Base-by-base conservation (phyloP, 2,113 vertebrate species). In the Caracal caracal region DNA sequence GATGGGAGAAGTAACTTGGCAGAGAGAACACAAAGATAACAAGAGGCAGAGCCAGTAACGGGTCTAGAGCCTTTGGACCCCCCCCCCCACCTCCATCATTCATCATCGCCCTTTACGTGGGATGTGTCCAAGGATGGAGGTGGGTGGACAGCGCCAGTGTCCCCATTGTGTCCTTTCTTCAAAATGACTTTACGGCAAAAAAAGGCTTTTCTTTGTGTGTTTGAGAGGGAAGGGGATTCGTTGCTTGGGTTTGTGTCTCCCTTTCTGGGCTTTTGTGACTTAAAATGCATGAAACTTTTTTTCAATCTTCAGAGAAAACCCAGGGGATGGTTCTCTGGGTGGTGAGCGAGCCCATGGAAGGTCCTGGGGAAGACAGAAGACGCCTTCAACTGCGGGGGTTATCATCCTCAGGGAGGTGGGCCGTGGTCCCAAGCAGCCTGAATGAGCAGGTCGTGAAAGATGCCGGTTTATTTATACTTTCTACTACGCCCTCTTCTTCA, bases 51-150 rank as follows among this genome's bases (percentile, higher is more conserved):
- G 35, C 19, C 87, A 68, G 49, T 7, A 5, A n/a, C 4, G 0
- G 30, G 1, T 19, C 6, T 33, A 0, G 7, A 26, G 26, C 33
- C 49, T 81, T 37, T 43, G 26, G 22, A 43, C 5, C 40, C 40
- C 40, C 40, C 5, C 40, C 1, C 22, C 33, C 0, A 10, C 35
- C 43, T 9, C 43, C 7, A 5, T 13, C 26, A 10, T 56, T 66
- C 24, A 12, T 15, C 8, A 12, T 16, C 6, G 28, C 10, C 56
- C 16, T 49, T 80, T 16, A 3, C 0, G 0, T 5, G 71, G 56
- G 40, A 6, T 2, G 4, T 9, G 4, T 33, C 2, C 19, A 33
- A 33, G 28, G 12, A 17, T 33, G 3, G 17, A 13, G 8, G 2
- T 3, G 24, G 1, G 2, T 2, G 11, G 22, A 10, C 4, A 15